Conservation (phyloP, 2,888 invertebrate species). For the Metopia argyrocephala region DNA sequence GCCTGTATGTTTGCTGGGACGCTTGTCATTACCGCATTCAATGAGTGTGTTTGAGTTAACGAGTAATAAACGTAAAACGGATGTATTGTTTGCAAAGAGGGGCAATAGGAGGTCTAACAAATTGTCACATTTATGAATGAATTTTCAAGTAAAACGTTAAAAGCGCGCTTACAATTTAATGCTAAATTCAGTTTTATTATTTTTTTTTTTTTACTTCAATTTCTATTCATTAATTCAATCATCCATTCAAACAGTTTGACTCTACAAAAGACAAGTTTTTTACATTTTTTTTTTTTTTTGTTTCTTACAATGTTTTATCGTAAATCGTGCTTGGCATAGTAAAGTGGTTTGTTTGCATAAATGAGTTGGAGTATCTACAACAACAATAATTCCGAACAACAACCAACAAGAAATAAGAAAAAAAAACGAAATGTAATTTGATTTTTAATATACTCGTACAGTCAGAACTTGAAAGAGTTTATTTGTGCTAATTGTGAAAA, state of each 20-base stretch:
- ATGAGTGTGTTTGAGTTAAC: too few relatives aligned
- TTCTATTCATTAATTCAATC: conserved; percentile 34
- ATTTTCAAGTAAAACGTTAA: conserved; percentile 36
- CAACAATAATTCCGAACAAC: background rate
- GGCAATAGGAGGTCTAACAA: conserved; percentile 46
- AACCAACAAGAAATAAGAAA: background rate
- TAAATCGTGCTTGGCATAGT: conserved; percentile 73
- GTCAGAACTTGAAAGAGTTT: conserved; percentile 6
- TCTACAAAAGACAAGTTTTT: conserved; percentile 59
- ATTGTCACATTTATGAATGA: conserved; percentile 62
- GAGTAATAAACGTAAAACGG: conserved; percentile 7
- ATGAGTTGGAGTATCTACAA: conserved; percentile 48
- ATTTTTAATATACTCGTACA: background rate
- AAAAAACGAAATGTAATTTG: background rate
- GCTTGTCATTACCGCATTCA: too few relatives aligned
- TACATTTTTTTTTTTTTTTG: background rate
- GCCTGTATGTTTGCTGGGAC: too few relatives aligned
- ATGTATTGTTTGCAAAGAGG: conserved; percentile 1
- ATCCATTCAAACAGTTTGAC: conserved; percentile 25
- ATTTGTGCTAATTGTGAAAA: background rate
- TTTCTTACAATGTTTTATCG: conserved; percentile 65
- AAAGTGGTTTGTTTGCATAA: conserved; percentile 54
- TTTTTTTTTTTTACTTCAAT: conserved; percentile 21
- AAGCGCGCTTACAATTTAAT: conserved; percentile 48
- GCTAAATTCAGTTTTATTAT: conserved; percentile 42